phyloP scores from a whole-genome alignment of 2,797 vertebrate genomes.

The Gobio occitaniae region DNA sequence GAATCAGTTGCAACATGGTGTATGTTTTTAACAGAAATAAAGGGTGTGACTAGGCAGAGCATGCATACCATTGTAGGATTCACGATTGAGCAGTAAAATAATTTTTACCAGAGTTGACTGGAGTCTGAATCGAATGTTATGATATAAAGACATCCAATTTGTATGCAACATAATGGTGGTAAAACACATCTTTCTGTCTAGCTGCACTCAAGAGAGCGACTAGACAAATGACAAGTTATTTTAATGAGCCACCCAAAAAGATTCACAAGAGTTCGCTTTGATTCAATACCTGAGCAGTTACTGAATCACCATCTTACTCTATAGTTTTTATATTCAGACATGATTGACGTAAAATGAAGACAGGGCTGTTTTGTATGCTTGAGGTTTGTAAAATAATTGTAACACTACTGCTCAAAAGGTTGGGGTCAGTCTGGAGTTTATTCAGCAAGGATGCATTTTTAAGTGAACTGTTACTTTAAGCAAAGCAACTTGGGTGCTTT shows the following conservation, averaged over 20 bases:
- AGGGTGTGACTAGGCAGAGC: not conserved
- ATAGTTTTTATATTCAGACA: not conserved
- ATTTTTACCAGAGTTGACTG: not conserved
- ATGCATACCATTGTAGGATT: not conserved
- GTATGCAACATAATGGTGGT: not conserved
- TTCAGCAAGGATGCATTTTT: not conserved
- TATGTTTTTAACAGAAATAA: not conserved
- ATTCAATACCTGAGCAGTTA: not conserved
- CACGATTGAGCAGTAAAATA: not conserved
- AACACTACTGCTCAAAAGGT: not conserved
- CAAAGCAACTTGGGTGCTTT: not conserved
- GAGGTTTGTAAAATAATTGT: not conserved
- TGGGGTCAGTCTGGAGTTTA: not conserved
- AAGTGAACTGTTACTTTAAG: not conserved
- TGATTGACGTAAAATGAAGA: not conserved
- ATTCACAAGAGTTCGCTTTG: not conserved
- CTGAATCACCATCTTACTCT: not conserved
- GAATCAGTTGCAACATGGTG: not conserved
- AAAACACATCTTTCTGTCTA: not conserved
- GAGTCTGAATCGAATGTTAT: not conserved
- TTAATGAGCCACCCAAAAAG: constrained; percentile 1
- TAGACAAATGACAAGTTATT: not conserved
- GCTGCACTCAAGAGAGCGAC: not conserved
- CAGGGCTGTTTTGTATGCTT: not conserved
- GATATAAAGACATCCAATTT: not conserved